Percentiles rank a stretch among this genome's conserved stretches.
Conservation (phyloP, 2,113 vertebrate species). For the Oncorhynchus keta region DNA sequence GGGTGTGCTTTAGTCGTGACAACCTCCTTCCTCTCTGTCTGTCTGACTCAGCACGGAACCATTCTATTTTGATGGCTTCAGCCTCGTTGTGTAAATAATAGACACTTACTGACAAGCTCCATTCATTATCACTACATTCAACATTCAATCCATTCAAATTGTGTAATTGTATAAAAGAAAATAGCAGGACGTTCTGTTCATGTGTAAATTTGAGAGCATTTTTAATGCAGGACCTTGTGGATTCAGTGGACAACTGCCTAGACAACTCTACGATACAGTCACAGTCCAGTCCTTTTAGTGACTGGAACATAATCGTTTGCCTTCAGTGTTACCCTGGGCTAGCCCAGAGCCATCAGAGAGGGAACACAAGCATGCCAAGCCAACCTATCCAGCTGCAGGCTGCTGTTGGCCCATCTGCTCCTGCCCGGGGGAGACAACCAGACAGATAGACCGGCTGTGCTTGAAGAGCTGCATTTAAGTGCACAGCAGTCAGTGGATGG, state of each 20-base stretch:
- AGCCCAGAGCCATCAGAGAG: background rate
- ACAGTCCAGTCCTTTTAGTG: background rate
- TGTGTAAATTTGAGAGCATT: slow-evolving; percentile 11
- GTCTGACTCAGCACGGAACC: background rate
- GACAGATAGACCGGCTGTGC: background rate
- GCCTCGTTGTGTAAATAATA: background rate
- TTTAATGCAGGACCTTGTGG: background rate
- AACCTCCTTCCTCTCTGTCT: background rate
- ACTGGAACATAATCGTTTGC: background rate
- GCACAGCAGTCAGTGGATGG: background rate
- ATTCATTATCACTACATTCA: background rate
- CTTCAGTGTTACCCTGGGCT: background rate
- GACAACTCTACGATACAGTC: background rate
- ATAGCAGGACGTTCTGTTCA: background rate
- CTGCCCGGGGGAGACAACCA: background rate
- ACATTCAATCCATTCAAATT: background rate
- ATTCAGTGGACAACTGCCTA: background rate
- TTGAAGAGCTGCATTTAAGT: slow-evolving; percentile 1
- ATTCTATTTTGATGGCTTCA: background rate
- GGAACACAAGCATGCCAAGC: slow-evolving; percentile 10
- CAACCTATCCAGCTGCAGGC: slow-evolving; percentile 21
- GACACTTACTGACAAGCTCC: background rate
- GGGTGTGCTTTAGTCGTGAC: background rate
- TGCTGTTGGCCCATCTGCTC: slow-evolving; percentile 24
- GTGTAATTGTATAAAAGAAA: background rate